A percentile compares a stretch with the other conserved stretches of the same genome.
Conservation (phyloP, 2,113 vertebrate genomes). For the Azemiops feae region DNA sequence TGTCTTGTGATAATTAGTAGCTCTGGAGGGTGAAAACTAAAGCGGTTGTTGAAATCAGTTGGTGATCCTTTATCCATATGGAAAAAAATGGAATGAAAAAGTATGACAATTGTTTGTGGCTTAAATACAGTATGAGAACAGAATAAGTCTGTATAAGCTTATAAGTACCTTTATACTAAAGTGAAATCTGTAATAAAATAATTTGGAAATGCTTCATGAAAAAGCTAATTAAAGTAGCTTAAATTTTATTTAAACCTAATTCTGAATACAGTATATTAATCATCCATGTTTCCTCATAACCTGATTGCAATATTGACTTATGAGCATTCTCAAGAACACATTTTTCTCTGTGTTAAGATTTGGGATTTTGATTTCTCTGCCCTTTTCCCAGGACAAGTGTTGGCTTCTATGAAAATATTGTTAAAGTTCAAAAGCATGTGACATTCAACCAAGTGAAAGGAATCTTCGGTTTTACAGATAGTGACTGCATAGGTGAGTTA, state of each 20-base stretch:
- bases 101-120: neutral
- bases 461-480: slow-evolving; percentile 97
- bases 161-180: neutral
- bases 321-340: neutral
- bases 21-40: neutral
- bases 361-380: neutral
- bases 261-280: neutral
- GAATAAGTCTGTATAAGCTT: neutral
- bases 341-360: neutral
- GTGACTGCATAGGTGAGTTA: slow-evolving; percentile 90
- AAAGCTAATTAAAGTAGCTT: neutral
- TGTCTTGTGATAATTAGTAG: neutral
- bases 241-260: neutral
- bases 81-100: neutral
- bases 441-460: slow-evolving; percentile 99
- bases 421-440: slow-evolving; percentile 95
- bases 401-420: slow-evolving; percentile 91
- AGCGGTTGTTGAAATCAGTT: neutral
- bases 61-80: neutral
- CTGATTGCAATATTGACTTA: neutral
- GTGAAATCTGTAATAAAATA: neutral
- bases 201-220: neutral
- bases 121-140: neutral
- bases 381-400: slow-evolving; percentile 76
- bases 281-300: neutral